Percentiles rank a stretch among this genome's conserved stretches.
Conservation (phyloP, 1,140 invertebrate genomes). For the Elysia chlorotica region DNA sequence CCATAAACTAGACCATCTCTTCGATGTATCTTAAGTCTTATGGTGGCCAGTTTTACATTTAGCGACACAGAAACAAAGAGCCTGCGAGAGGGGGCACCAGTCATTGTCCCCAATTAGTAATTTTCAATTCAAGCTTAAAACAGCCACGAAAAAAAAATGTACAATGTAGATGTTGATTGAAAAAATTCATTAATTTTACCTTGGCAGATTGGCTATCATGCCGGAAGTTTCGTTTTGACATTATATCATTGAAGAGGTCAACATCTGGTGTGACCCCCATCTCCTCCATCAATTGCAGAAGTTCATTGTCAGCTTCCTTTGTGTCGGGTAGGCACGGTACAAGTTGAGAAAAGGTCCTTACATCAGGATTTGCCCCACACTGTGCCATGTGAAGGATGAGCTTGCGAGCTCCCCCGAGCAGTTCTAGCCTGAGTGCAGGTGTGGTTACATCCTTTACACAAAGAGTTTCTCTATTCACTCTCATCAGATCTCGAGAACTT, state of each 20-base stretch:
- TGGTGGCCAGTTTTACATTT: too few relatives aligned
- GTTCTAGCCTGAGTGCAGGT: conserved; percentile 64
- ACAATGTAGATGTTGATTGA: background rate
- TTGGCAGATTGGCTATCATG: conserved; percentile 71
- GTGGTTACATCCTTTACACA: conserved; percentile 19
- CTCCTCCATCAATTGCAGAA: conserved; percentile 69
- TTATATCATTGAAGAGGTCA: conserved; percentile 84
- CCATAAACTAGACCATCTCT: too few relatives aligned
- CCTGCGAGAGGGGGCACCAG: too few relatives aligned
- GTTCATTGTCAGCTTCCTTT: conserved; percentile 69
- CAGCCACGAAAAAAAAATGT: background rate
- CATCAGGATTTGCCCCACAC: conserved; percentile 72
- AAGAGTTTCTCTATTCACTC: too few relatives aligned
- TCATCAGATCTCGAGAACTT: too few relatives aligned
- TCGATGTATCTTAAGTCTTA: too few relatives aligned
- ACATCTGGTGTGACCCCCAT: conserved; percentile 73
- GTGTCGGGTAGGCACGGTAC: conserved; percentile 74
- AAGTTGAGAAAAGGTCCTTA: conserved; percentile 80
- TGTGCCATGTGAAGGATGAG: conserved; percentile 75
- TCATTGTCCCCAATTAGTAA: too few relatives aligned
- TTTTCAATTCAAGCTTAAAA: too few relatives aligned
- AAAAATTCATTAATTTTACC: too few relatives aligned
- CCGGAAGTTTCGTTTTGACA: conserved; percentile 76
- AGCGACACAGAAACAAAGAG: too few relatives aligned
- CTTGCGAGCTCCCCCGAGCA: conserved; percentile 80